Percentiles rank a stretch among this genome's conserved stretches.
Evolutionary conservation across 64 coral and sea anemone genomes (phyloP).

Genomic region (Hydrozoanthus tunicans): DNA sequence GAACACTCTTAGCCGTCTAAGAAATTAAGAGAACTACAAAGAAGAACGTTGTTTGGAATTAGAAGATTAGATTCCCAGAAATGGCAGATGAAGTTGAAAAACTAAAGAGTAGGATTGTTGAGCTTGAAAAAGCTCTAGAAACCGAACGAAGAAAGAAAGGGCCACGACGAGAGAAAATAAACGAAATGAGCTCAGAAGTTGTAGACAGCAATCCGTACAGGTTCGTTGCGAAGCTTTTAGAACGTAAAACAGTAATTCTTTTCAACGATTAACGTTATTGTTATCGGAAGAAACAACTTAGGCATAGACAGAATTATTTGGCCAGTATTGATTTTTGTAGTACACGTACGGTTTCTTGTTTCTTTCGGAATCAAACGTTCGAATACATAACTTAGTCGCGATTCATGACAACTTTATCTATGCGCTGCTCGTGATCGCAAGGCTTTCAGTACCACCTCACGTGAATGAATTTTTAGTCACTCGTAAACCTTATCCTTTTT

Average conservation of each 20-base stretch:
- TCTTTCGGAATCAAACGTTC: too few relatives aligned
- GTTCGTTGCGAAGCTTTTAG: constrained; percentile 34
- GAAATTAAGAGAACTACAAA: neutral
- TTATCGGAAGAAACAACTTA: neutral
- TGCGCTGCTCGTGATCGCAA: too few relatives aligned
- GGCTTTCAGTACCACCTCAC: too few relatives aligned
- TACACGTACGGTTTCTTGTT: too few relatives aligned
- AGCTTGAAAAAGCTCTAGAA: constrained; percentile 84
- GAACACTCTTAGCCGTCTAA: neutral
- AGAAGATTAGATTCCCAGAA: neutral
- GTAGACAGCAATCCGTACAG: constrained; percentile 99
- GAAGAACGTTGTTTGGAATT: neutral
- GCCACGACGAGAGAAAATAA: constrained; percentile 79
- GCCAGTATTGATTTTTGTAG: neutral
- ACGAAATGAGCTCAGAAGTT: constrained; percentile 88
- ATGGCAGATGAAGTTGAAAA: constrained; percentile 88
- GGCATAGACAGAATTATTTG: neutral
- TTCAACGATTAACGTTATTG: too few relatives aligned
- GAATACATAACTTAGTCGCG: neutral
- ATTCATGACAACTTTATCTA: too few relatives aligned
- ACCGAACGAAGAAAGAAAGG: constrained; percentile 81
- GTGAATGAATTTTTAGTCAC: too few relatives aligned
- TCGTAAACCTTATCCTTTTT: too few relatives aligned
- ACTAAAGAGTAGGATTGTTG: constrained; percentile 81
- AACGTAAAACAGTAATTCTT: neutral